Base-by-base conservation (phyloP, 2,888 invertebrate species). In the Ferdinandea cuprea region DNA sequence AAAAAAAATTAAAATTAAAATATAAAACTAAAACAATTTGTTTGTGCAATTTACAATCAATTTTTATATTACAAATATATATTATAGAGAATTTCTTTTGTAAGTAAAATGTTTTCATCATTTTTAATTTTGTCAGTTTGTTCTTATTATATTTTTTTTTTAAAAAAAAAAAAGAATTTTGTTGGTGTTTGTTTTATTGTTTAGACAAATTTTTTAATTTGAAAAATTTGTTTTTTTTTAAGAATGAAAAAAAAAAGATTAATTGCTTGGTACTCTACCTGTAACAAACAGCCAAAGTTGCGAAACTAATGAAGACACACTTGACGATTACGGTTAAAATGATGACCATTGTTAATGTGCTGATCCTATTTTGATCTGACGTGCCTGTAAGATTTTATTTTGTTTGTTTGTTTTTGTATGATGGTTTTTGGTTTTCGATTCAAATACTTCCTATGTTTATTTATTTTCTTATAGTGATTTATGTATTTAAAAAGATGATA, bases 261-360 rank as follows among this genome's bases (percentile, higher is more conserved):
- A 54, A 86, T 89, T 89, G 89, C 89, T 89, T 89, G 88, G 90
- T 90, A 90, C 91, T 90, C 91, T 94, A 97, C 97, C 97, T 97
- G 96, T 96, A 97, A 94, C 97, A 97, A 94, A 96, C 95, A 92
- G 97, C 97, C 94, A 96, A 94, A 93, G 96, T 94, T 92, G 97
- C 96, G 94, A 97, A 97, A 94, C 95, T 95, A 94, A 97, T 95
- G 96, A 97, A 97, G 95, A 97, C 97, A 92, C 95, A 95, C 92
- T 95, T 96, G 92, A 97, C 96, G 92, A 96, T 96, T 92, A 95
- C 95, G 92, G 97, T 96, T 94, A 97, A 95, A 93, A 97, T 95
- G 93, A 97, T 93, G 93, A 97, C 97, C 96, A 97, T 95, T 92
- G 93, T 93, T 92, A 96, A 93, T 91, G 96, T 96, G 94, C 96